A percentile compares a stretch with the other conserved stretches of the same genome.
These are phyloP conservation scores for Montipora efflorescens DNA, from an alignment of 64 coral and sea anemone genomes.

Conservation along the genomic window DNA sequence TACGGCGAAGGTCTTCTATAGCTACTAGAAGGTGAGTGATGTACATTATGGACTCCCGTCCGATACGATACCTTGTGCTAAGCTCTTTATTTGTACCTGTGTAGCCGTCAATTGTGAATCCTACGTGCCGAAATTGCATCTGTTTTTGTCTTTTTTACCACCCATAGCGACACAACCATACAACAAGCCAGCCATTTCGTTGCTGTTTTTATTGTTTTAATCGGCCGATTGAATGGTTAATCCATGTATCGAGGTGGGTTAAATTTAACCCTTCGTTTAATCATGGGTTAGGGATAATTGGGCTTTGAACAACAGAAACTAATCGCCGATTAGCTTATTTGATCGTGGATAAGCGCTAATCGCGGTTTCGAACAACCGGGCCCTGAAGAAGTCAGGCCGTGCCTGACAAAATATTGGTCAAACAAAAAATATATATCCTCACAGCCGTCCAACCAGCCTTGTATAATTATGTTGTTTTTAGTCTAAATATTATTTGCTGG, in stretches of 20 bases:
- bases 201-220: background rate
- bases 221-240: background rate
- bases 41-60: background rate
- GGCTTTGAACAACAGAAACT: background rate
- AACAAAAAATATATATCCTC: too few relatives aligned
- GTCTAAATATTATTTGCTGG: too few relatives aligned
- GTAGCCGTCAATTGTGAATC: background rate
- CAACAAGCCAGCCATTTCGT: background rate
- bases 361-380: background rate
- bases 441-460: too few relatives aligned
- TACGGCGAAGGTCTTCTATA: constrained; percentile 5
- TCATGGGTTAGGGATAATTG: background rate
- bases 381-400: background rate
- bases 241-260: background rate
- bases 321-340: too few relatives aligned
- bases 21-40: background rate
- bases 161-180: background rate
- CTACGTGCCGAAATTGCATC: background rate
- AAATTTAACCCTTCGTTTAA: background rate
- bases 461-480: too few relatives aligned
- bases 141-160: background rate
- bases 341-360: background rate
- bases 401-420: too few relatives aligned
- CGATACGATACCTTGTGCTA: background rate
- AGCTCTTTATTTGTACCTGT: background rate